These are phyloP conservation scores for Endomychus coccineus DNA, from an alignment of 2,888 invertebrate genomes.

Conservation along the genomic window DNA sequence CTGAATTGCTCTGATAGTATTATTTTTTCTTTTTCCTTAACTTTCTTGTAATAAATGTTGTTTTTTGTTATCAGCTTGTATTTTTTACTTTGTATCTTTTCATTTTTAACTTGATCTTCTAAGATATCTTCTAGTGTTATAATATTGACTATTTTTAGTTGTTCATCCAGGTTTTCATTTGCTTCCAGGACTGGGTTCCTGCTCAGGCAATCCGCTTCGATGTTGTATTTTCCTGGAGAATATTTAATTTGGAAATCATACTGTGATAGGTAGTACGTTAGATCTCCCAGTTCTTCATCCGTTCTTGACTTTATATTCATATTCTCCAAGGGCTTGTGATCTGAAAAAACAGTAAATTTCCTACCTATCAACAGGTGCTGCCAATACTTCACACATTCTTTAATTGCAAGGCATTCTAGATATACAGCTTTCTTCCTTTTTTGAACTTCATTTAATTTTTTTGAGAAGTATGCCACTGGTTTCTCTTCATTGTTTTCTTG, in stretches of 20 bases:
- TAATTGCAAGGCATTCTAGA: constrained; percentile 18
- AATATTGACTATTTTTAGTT: constrained; percentile 1
- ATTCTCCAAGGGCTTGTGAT: constrained; percentile 18
- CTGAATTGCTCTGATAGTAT: no score
- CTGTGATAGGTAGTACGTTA: constrained; percentile 21
- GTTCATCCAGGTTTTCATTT: neutral
- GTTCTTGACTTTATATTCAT: constrained; percentile 21
- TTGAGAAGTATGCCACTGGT: constrained; percentile 18
- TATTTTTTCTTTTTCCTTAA: no score
- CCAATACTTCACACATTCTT: constrained; percentile 18
- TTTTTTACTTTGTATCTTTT: no score
- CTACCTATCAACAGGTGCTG: constrained; percentile 17
- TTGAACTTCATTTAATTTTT: constrained; percentile 17
- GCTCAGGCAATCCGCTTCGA: constrained; percentile 19
- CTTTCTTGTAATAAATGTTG: no score
- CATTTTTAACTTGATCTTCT: neutral
- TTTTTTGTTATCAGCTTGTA: no score
- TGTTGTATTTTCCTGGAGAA: constrained; percentile 17
- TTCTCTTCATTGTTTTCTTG: constrained; percentile 9
- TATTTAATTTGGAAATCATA: constrained; percentile 22
- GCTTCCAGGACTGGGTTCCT: constrained; percentile 2
- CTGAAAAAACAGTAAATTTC: constrained; percentile 15
- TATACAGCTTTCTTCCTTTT: constrained; percentile 18
- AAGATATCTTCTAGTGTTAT: neutral
- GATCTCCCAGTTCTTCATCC: constrained; percentile 22